phyloP scores from a whole-genome alignment of 2,113 vertebrate species.

The Pundamilia nyererei region DNA sequence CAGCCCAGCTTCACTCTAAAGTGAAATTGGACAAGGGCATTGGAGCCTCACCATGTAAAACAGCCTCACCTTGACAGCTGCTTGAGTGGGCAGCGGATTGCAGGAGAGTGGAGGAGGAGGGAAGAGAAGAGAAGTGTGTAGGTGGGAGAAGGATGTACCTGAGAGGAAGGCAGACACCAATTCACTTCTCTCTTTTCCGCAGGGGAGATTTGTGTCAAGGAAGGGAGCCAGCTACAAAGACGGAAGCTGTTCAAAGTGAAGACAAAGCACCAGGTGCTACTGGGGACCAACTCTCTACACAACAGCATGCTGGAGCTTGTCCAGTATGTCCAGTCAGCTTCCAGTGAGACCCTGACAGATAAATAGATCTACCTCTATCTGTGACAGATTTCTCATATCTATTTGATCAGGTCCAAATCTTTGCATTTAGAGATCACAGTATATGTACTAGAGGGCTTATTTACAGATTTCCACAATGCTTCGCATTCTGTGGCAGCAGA shows the following conservation, averaged over 20 bases:
- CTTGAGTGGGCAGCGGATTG: slow-evolving; percentile 70
- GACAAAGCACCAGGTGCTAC: slow-evolving; percentile 61
- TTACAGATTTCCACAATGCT: not conserved
- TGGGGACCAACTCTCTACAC: slow-evolving; percentile 27
- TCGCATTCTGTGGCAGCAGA: not conserved
- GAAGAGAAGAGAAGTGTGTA: not conserved
- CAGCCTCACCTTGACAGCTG: slow-evolving; percentile 76
- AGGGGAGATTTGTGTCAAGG: slow-evolving; percentile 47
- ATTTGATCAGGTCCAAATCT: not conserved
- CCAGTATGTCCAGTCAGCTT: slow-evolving; percentile 47
- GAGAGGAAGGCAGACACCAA: slow-evolving; percentile 63
- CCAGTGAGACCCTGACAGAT: not conserved
- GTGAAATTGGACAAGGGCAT: slow-evolving; percentile 80
- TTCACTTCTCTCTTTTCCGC: slow-evolving; percentile 51
- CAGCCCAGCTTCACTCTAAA: slow-evolving; percentile 75
- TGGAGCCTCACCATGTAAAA: slow-evolving; percentile 76
- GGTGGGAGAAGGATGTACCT: slow-evolving; percentile 47
- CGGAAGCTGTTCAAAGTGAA: slow-evolving; percentile 49
- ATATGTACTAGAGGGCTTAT: not conserved
- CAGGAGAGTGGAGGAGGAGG: slow-evolving; percentile 30
- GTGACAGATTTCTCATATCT: slow-evolving; percentile 13
- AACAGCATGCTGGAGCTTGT: slow-evolving; percentile 31
- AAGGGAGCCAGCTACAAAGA: slow-evolving; percentile 40
- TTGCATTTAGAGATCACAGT: not conserved
- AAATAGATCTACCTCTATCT: not conserved